Evolutionary conservation across 2,888 invertebrate species (phyloP), one percentile per base, ranked within the genome.

Genomic region (Leptopilina drosophilae): DNA sequence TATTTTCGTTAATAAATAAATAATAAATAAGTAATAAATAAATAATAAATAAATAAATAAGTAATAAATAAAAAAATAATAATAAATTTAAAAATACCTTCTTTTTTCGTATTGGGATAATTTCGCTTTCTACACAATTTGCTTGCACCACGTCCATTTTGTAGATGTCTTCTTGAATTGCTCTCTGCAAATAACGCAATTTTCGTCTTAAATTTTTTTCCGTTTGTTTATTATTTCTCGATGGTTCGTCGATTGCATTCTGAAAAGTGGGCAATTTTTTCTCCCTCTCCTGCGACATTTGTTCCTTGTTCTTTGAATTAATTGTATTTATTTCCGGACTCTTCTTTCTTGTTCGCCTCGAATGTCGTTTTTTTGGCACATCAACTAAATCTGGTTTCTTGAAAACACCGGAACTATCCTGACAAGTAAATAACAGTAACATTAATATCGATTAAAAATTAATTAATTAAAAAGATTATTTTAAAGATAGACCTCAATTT

Each of bases 111-210:
- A 62, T 20, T 62, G 62, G 62, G 9, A 62, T 9, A 15, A 62
- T 62, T 62, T 62, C 62, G 8, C n/a, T 62, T 62, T 62, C 62
- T 62, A 9, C 20, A 62, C 62, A 20, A 20, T 62, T 62, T 62
- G 40, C 14, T 2, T 73, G 73, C 11, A 88, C 87, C 64, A 86
- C 82, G 82, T 89, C 86, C 88, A 88, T 89, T 79, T 86, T 86
- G 69, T 83, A 80, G 83, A 86, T 89, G 79, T 89, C 87, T 64
- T 84, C 84, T 64, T 86, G 86, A 81, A 88, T 82, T 15, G 83
- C 85, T 33, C 81, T 81, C 62, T 88, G 86, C 14, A 84, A 81
- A 20, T 56, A 64, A 80, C 77, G 82, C 84, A 15, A 80, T 81
- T 11, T 83, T 64, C n/a, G 84, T 81, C 6, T 84, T 81, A 42